Base-by-base conservation (phyloP, 1,140 invertebrate genomes). In the Heliconius hermathena region DNA sequence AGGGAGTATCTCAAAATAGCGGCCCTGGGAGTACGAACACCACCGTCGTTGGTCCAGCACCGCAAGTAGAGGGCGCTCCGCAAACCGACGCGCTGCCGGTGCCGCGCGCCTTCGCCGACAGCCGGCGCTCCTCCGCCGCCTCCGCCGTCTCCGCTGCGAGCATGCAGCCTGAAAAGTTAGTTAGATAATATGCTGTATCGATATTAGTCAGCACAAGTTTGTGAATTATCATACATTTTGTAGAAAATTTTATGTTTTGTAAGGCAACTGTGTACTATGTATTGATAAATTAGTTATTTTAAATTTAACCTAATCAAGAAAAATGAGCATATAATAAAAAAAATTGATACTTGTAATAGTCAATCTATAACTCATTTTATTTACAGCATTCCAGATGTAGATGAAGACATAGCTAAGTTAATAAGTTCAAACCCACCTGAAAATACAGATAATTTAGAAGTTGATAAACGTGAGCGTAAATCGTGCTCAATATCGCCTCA, bases 101-200 rank as follows among this genome's bases (percentile, higher is more conserved):
- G 38, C 97, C 97, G 18, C 96, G 96, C 57, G 97, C 97, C 85
- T 97, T 97, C 89, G 97, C 97, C 8, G 97, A 97, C 81, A 95
- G 97, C 84, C 95, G 97, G 73, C 96, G 96, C 38, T 97, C 96
- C 70, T 96, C 96, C 2, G 96, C 96, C 72, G 95, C 96, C 16
- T 95, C 95, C 26, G 96, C 96, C 18, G 85, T 93, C 20, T 94
- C 93, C 66, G 90, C 90, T 4, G 84, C 90, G n/a, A 91, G 90
- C 6, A 86, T 93, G 82, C 89, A 94, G 38, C 92, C 92, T 52
- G 92, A 94, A 71, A 88, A 94, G 92, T 94, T 71, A 87, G 84
- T 57, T 16, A 46, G 4, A 4, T 46, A 4, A 16, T 46, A 41
- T 11, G 38, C 38, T 41, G 38, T 11, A 41, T 41, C 8, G 8